Conservation (phyloP, 2,797 vertebrate species). For the Alectoris magna region DNA sequence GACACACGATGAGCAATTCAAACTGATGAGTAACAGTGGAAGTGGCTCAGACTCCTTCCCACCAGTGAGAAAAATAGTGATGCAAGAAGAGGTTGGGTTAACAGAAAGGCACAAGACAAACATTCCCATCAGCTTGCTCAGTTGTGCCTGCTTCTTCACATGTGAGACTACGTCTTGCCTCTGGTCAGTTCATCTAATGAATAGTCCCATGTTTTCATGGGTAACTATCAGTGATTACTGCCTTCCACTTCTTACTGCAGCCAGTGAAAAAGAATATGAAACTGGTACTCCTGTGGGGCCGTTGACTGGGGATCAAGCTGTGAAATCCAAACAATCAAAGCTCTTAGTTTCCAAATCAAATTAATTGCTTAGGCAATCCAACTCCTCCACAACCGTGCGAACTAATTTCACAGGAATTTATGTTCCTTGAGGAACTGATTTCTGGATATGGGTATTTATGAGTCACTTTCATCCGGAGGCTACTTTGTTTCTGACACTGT, state of each 20-base stretch:
- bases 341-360: not conserved
- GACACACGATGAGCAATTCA: not conserved
- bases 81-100: not conserved
- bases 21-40: not conserved
- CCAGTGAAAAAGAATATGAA: not conserved
- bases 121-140: fast-evolving
- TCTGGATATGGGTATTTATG: not conserved
- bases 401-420: not conserved
- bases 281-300: not conserved
- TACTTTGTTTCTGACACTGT: not conserved
- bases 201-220: not conserved
- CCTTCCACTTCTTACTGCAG: not conserved
- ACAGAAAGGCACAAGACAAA: not conserved
- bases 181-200: not conserved
- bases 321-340: not conserved
- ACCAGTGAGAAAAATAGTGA: not conserved
- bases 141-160: not conserved
- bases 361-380: not conserved
- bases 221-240: not conserved
- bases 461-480: not conserved
- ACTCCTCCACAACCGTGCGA: not conserved
- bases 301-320: not conserved
- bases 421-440: not conserved
- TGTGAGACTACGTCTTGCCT: not conserved
- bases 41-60: not conserved